phyloP scores from a whole-genome alignment of 2,113 vertebrate species.

The Phrynosoma platyrhinos region DNA sequence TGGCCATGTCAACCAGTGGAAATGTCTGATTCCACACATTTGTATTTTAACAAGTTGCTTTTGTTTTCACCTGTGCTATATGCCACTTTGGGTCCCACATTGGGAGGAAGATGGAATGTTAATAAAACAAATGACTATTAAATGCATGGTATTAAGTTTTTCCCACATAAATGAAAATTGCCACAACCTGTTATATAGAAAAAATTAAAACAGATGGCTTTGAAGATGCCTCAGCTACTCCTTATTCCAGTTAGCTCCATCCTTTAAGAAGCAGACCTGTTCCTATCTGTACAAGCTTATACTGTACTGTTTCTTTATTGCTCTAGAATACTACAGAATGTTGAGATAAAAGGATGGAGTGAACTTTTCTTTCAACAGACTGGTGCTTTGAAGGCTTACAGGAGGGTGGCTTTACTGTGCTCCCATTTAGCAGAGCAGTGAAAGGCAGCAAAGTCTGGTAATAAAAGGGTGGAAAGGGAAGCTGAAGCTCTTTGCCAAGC shows the following conservation, averaged over 20 bases:
- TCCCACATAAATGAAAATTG: neutral
- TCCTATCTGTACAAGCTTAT: neutral
- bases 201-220: neutral
- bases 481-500: slow-evolving; percentile 39
- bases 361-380: neutral
- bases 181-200: too few relatives aligned
- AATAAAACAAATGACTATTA: too few relatives aligned
- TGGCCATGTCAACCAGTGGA: neutral
- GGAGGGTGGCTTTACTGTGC: slow-evolving; percentile 5
- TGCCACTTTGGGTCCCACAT: too few relatives aligned
- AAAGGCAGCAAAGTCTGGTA: slow-evolving; percentile 50
- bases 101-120: too few relatives aligned
- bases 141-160: neutral
- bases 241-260: neutral
- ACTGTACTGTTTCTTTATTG: too few relatives aligned
- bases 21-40: neutral
- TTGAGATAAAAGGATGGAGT: neutral
- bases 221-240: neutral
- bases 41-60: too few relatives aligned
- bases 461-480: slow-evolving; percentile 40
- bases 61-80: too few relatives aligned
- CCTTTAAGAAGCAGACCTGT: neutral
- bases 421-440: neutral
- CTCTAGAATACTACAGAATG: neutral
- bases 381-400: neutral